Percentiles rank a stretch among this genome's conserved stretches.
Conservation (phyloP, 1,140 invertebrate genomes). For the Drosophila nikananu region DNA sequence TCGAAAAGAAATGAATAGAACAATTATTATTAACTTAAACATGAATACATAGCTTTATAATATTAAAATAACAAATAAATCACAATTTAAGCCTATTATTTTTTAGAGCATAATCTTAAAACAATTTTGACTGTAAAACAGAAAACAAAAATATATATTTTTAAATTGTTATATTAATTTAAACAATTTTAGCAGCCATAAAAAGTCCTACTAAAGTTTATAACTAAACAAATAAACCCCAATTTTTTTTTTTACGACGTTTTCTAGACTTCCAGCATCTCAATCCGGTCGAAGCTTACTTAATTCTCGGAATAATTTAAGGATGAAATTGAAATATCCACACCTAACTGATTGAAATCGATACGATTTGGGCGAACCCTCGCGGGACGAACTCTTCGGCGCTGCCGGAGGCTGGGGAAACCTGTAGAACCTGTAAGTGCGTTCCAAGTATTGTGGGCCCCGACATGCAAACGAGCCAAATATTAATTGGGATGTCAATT, state of each 20-base stretch:
- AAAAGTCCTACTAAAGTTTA: not conserved
- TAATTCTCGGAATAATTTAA: constrained; percentile 19
- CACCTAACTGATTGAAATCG: constrained; percentile 53
- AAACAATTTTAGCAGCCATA: no score
- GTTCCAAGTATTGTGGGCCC: constrained; percentile 40
- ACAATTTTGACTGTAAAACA: no score
- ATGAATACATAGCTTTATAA: not conserved
- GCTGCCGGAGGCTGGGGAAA: constrained; percentile 9
- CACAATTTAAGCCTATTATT: no score
- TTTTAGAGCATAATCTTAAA: no score
- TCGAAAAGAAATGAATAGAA: not conserved
- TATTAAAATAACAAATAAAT: not conserved
- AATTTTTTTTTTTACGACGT: not conserved
- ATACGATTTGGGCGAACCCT: constrained; percentile 15
- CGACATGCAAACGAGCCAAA: constrained; percentile 72
- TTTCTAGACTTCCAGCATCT: not conserved
- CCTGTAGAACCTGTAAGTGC: constrained; percentile 51
- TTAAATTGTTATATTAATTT: no score
- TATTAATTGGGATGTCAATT: constrained; percentile 79
- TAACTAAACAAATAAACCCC: not conserved
- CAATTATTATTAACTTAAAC: not conserved
- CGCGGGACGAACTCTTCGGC: constrained; percentile 10
- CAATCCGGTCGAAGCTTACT: not conserved
- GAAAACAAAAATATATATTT: no score
- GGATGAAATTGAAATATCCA: constrained; percentile 45